Percentiles rank a stretch among this genome's conserved stretches.
Conservation (phyloP, 30 jellyfish, hydroid and myxozoan species). For the Clytia hemisphaerica region DNA sequence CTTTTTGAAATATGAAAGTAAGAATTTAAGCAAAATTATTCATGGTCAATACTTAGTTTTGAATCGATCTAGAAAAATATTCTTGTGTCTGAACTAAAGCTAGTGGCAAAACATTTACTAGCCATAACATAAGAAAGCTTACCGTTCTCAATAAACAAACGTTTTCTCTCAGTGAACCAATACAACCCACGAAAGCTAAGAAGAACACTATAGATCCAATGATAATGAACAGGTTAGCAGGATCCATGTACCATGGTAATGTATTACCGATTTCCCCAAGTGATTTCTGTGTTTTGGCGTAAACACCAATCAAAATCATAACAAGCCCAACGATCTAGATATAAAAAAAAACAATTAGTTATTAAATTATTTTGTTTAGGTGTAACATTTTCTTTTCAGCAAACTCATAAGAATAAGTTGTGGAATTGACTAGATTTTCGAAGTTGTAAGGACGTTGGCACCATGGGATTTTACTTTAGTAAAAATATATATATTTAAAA, state of each 20-base stretch:
- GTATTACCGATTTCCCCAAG: slow-evolving; percentile 56
- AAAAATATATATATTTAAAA: neutral
- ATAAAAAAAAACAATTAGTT: neutral
- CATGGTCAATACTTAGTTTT: no score
- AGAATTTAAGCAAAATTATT: no score
- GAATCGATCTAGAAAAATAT: no score
- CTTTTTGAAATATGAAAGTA: no score
- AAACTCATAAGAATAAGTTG: neutral
- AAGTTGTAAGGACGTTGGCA: neutral
- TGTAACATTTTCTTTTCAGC: neutral
- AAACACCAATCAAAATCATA: slow-evolving; percentile 65
- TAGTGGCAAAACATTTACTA: no score
- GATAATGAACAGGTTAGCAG: slow-evolving; percentile 56
- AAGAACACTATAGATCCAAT: slow-evolving; percentile 62
- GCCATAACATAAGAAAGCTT: no score
- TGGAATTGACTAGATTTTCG: neutral
- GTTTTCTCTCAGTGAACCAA: slow-evolving; percentile 85
- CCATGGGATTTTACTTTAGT: neutral
- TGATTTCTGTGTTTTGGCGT: slow-evolving; percentile 64
- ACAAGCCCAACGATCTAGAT: slow-evolving; percentile 80
- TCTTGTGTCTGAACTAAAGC: no score
- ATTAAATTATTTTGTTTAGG: neutral
- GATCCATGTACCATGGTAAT: slow-evolving; percentile 93
- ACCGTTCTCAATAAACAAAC: slow-evolving; percentile 60
- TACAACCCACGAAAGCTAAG: slow-evolving; percentile 82